phyloP scores from a whole-genome alignment of 2,797 vertebrate species.

The Cirrhinus mrigala region DNA sequence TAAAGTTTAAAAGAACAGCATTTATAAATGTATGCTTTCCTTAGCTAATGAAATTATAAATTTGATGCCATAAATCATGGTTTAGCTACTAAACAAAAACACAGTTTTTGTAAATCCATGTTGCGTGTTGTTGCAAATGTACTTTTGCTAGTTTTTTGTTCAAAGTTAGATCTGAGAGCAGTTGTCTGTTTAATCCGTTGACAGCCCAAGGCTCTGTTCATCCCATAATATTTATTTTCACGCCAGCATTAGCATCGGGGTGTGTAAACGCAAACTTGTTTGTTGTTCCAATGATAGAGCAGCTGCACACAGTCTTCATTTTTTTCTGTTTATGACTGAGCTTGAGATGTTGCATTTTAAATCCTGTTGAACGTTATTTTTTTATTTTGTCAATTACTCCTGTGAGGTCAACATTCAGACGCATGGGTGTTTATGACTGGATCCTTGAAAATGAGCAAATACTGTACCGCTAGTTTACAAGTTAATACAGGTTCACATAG shows the following conservation, averaged over 20 bases:
- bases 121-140: slow-evolving; percentile 28
- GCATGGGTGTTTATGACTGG: background rate
- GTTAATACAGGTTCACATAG: background rate
- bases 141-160: slow-evolving; percentile 50
- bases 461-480: background rate
- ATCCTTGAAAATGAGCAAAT: background rate
- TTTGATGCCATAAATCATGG: background rate
- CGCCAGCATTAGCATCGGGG: slow-evolving; percentile 60
- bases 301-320: slow-evolving; percentile 44
- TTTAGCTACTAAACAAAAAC: background rate
- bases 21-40: background rate
- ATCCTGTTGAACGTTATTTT: background rate
- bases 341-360: slow-evolving; percentile 9
- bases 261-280: slow-evolving; percentile 58
- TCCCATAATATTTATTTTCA: slow-evolving; percentile 63
- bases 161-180: slow-evolving; percentile 54
- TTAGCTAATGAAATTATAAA: background rate
- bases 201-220: slow-evolving; percentile 58
- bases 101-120: background rate
- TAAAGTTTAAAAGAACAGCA: too few relatives aligned
- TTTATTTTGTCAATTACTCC: background rate
- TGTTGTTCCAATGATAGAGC: slow-evolving; percentile 61
- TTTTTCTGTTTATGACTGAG: slow-evolving; percentile 26
- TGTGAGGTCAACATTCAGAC: background rate
- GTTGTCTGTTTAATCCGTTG: slow-evolving; percentile 59